Evolutionary conservation across 2,888 invertebrate species (phyloP), one percentile per base, ranked within the genome.

Genomic region (Lordiphosa fenestrarum): DNA sequence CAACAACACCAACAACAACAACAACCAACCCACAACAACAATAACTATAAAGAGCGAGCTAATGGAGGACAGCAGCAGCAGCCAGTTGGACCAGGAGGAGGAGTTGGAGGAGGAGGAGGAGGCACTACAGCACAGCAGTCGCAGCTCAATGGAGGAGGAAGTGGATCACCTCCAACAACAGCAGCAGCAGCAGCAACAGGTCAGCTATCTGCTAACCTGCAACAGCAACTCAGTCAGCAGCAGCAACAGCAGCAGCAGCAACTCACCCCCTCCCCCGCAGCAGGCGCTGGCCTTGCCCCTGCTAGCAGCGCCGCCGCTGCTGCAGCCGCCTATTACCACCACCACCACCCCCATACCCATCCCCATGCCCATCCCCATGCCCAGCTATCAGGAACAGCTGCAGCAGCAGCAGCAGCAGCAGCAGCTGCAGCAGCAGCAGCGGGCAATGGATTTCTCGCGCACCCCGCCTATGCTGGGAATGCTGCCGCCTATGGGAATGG

Each of bases 1-100:
- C 91, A 92, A 92, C 91, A 92, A 92, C 91, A 92, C 92, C 91
- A 92, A 90, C 91, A 91, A 90, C 91, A 72, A 64, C 75, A 80
- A 68, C 80, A 71, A 41, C 81, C 81, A 76, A 53, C 80, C 72
- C 72, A 50, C 72, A 78, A 39, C 75, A 83, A 44, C 70, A 66
- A 47, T 54, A 56, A 6, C 57, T 82, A 74, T 77, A 88, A 86
- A 87, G 86, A 86, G 61, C 87, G 83, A 87, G 73, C 78, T 61
- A 74, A 71, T 84, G 85, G 87, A 86, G 85, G 85, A 81, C 81
- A 87, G 75, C 81, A 75, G 46, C 74, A 55, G 33, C 70, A 76
- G 66, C 73, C 69, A 67, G 19, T 47, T 64, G 30, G 66, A 82
- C 53, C 69, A 66, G 15, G 36, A 50, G 66, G 39, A 35, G 48